These are phyloP conservation scores for Apteryx mantelli DNA, from an alignment of 2,113 vertebrate genomes.

Conservation along the genomic window DNA sequence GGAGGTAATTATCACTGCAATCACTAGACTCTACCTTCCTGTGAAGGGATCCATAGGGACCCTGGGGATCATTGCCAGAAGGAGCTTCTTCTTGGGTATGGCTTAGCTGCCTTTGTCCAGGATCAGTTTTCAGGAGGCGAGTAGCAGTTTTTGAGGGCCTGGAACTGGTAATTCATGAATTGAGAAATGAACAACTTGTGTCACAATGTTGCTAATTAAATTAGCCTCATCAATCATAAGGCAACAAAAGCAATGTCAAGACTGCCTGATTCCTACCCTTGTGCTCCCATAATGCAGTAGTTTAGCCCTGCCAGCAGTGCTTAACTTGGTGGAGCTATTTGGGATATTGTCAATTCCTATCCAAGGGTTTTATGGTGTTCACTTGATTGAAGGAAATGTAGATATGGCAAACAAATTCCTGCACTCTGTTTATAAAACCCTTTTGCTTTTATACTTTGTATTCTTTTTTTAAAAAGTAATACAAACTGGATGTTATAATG, in stretches of 20 bases:
- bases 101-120: not conserved
- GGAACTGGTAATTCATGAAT: not conserved
- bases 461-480: not conserved
- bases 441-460: not conserved
- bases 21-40: accelerated
- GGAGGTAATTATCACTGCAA: not conserved
- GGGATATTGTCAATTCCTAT: not conserved
- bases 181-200: not conserved
- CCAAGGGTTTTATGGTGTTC: not conserved
- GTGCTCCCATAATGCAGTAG: not conserved
- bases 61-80: not conserved
- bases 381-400: not conserved
- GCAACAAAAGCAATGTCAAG: not conserved
- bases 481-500: not conserved
- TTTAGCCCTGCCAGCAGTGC: not conserved
- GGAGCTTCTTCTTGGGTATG: not conserved
- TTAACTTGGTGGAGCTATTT: not conserved
- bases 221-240: not conserved
- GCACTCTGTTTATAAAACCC: not conserved
- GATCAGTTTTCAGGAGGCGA: not conserved
- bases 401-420: not conserved
- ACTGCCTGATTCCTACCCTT: not conserved
- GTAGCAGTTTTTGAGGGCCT: not conserved
- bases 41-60: not conserved
- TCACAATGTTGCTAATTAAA: not conserved